phyloP scores from a whole-genome alignment of 2,888 invertebrate genomes.

The Phragmatobia fuliginosa region DNA sequence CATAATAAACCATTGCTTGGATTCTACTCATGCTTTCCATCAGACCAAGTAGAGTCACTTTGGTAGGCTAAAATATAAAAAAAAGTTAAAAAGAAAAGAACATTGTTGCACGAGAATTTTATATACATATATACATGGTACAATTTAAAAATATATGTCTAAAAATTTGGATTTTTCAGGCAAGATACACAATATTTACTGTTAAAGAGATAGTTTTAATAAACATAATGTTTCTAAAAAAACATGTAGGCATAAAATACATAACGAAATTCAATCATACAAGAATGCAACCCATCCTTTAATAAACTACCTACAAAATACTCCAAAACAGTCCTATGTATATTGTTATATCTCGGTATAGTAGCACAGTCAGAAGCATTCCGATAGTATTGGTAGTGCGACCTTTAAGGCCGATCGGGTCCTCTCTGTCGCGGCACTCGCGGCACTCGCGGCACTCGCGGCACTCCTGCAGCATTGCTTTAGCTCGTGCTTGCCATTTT shows the following conservation, averaged over 20 bases:
- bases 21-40: too few relatives aligned
- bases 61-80: too few relatives aligned
- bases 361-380: constrained; percentile 48
- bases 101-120: too few relatives aligned
- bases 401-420: constrained; percentile 71
- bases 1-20: too few relatives aligned
- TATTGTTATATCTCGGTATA: constrained; percentile 1
- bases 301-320: background rate
- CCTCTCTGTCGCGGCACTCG: constrained; percentile 60
- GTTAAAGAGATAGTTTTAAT: too few relatives aligned
- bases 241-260: background rate
- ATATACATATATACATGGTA: too few relatives aligned
- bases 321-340: constrained; percentile 1
- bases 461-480: constrained; percentile 35
- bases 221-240: background rate
- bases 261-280: background rate
- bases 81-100: too few relatives aligned
- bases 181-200: too few relatives aligned
- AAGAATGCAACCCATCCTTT: constrained; percentile 4
- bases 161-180: too few relatives aligned
- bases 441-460: constrained; percentile 58
- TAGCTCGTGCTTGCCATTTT: constrained; percentile 40
- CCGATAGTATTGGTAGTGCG: constrained; percentile 53
- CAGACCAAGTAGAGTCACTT: too few relatives aligned
- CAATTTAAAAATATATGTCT: too few relatives aligned